phyloP scores from a whole-genome alignment of 2,113 vertebrate genomes.

The Notarius lentiginosus region DNA sequence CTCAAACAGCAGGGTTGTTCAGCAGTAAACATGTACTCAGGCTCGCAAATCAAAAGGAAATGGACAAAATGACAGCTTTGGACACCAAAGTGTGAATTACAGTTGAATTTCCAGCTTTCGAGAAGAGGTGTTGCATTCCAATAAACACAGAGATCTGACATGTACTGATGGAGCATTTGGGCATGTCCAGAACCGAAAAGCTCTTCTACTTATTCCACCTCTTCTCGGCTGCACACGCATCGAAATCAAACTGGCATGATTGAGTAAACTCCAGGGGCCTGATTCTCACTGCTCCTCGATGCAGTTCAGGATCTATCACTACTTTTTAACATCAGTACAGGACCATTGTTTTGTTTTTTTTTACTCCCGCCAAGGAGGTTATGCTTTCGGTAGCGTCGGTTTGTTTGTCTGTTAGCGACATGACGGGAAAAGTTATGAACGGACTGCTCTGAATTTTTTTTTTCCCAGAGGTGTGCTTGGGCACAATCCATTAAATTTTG shows the following conservation, averaged over 20 bases:
- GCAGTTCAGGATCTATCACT: background rate
- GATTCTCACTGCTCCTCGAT: background rate
- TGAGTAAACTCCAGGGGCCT: constrained; percentile 5
- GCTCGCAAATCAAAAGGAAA: background rate
- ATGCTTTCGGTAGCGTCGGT: no score
- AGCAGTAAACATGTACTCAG: background rate
- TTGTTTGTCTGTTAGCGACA: no score
- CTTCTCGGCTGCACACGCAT: constrained; percentile 18
- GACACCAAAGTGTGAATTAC: background rate
- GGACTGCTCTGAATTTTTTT: no score
- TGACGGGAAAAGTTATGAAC: no score
- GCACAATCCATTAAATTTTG: no score
- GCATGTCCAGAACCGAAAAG: background rate
- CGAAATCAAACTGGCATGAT: constrained; percentile 21
- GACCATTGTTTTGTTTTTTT: background rate
- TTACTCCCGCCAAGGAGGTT: background rate
- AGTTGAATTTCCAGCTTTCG: background rate
- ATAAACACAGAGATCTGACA: background rate
- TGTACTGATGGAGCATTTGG: background rate
- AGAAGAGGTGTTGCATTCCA: background rate
- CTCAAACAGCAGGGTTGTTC: background rate
- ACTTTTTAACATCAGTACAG: background rate
- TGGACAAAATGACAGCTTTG: background rate
- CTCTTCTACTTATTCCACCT: no score
- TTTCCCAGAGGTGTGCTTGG: no score